A percentile compares a stretch with the other conserved stretches of the same genome.
These are phyloP conservation scores for Etheostoma perlongum DNA, from an alignment of 2,797 vertebrate genomes.

Conservation along the genomic window DNA sequence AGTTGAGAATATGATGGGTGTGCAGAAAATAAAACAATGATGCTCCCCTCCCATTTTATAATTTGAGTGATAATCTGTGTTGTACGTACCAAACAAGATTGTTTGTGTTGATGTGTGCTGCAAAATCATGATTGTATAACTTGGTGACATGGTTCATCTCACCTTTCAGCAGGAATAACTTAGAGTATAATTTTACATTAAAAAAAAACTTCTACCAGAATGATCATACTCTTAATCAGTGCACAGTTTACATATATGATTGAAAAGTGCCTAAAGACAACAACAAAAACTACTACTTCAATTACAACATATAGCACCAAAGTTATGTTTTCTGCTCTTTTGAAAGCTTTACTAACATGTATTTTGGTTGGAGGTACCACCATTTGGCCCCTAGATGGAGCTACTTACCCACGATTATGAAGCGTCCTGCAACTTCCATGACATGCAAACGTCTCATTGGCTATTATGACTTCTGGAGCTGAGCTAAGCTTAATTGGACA, in stretches of 20 bases:
- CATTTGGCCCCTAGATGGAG: constrained; percentile 69
- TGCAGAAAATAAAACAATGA: neutral
- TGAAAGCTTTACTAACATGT: neutral
- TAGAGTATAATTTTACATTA: neutral
- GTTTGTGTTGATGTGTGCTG: no score
- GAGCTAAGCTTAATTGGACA: neutral
- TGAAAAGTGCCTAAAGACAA: no score
- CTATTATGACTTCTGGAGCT: neutral
- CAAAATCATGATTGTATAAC: neutral
- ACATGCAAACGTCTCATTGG: neutral
- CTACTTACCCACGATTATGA: constrained; percentile 18
- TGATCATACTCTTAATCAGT: neutral
- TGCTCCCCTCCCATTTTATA: no score
- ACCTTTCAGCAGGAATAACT: neutral
- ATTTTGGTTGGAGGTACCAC: neutral
- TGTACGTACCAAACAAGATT: no score
- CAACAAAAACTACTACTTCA: no score
- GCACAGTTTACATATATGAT: no score
- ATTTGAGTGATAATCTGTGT: neutral
- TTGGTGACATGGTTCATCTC: neutral
- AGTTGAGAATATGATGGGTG: neutral
- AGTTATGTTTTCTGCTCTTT: neutral
- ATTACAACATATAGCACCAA: no score
- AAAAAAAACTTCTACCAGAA: neutral
- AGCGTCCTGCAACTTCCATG: neutral